These are phyloP conservation scores for Dendropsophus ebraccatus DNA, from an alignment of 2,113 vertebrate genomes.

Conservation along the genomic window DNA sequence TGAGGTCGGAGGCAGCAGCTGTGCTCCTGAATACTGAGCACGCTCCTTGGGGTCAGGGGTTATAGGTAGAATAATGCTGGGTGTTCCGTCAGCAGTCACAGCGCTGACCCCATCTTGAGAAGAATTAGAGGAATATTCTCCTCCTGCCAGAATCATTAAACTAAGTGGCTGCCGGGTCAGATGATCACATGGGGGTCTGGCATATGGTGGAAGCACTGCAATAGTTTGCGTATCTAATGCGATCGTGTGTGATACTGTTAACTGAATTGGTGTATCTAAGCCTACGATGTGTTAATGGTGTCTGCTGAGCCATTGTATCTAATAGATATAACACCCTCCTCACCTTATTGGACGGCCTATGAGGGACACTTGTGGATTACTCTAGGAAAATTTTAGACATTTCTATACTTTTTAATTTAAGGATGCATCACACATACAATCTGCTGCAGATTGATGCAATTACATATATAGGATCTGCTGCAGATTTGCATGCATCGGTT, in stretches of 20 bases:
- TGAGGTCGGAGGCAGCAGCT: slow-evolving; percentile 38
- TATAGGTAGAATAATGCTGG: slow-evolving; percentile 11
- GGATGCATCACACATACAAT: too few species aligned
- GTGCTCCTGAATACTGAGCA: slow-evolving; percentile 21
- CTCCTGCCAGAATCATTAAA: slow-evolving; percentile 35
- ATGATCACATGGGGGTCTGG: neutral
- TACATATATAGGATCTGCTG: too few species aligned
- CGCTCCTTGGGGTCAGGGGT: slow-evolving; percentile 34
- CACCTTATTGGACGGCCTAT: too few species aligned
- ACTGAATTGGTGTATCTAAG: neutral
- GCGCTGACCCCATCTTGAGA: neutral
- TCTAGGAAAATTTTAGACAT: too few species aligned
- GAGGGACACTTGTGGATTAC: too few species aligned
- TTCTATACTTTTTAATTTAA: too few species aligned
- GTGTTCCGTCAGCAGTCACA: neutral
- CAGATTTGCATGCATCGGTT: too few species aligned
- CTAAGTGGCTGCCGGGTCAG: slow-evolving; percentile 43
- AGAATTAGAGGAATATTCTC: slow-evolving; percentile 35
- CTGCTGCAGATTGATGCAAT: too few species aligned
- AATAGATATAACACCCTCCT: too few species aligned
- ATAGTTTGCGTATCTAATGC: neutral
- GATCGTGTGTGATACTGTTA: neutral
- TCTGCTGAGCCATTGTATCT: neutral
- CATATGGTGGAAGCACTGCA: neutral
- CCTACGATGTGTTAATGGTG: neutral